Evolutionary conservation across 2,888 invertebrate species (phyloP), one percentile per base, ranked within the genome.

Genomic region (Troides oblongomaculatus): DNA sequence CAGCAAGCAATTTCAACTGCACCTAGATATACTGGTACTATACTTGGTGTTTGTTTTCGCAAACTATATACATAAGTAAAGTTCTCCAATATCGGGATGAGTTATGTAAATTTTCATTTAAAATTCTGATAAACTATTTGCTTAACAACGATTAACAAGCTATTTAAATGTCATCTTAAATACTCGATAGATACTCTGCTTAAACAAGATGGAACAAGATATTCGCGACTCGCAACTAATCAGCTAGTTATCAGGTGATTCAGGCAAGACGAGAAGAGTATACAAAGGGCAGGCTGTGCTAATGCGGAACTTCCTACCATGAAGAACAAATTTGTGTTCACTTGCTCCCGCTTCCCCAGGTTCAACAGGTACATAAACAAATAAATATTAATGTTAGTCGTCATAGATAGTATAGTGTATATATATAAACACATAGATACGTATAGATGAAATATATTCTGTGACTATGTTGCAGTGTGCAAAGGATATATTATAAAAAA

Each of bases 261-360:
- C 72, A 72, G 66, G 69, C 68, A 71, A 75, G 69, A 74, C 72
- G 70, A 73, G 69, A 75, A 77, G 73, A 78, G 78, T 77, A 81
- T 78, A 81, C 74, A 46, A 84, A 77, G 77, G 72, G 74, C 72
- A 77, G 77, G 78, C 75, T 73, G 60, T 58, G 61, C 57, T 81
- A 85, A 84, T 84, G 77, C 80, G 80, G 89, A 90, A 87, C 85
- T 83, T 90, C 92, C 89, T 93, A 93, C 93, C 93, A 92, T 91
- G 84, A 85, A 88, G 77, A 85, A 77, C 82, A 88, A 83, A 84
- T 86, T 89, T 81, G 87, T 79, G 87, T 88, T 90, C 83, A 80
- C 88, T 88, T 91, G 93, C 85, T 93, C 93, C 87, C 92, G 87
- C 93, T 93, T 82, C 80, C 78, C 84, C 82, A 78, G 83, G 82